Evolutionary conservation across 2,888 invertebrate species (phyloP).

Genomic region (Formica aserva): DNA sequence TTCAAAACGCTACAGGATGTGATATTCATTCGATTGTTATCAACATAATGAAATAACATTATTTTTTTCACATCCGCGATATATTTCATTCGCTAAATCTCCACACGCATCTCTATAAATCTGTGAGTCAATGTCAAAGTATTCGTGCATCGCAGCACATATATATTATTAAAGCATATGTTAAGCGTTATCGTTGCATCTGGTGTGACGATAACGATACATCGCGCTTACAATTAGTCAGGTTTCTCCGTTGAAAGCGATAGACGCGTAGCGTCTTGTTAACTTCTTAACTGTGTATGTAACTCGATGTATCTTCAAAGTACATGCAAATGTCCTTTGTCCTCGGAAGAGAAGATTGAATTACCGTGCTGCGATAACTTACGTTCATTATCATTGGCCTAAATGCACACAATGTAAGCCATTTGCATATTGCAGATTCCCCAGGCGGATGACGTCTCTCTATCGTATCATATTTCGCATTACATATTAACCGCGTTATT

Average conservation of each 20-base stretch:
- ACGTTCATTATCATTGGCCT: constrained; percentile 47
- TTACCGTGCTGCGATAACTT: constrained; percentile 39
- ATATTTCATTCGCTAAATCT: neutral
- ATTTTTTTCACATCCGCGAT: neutral
- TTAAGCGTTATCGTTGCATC: constrained; percentile 34
- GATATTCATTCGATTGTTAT: neutral
- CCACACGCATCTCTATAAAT: neutral
- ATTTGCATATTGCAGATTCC: constrained; percentile 39
- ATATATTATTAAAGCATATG: neutral
- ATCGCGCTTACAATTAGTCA: constrained; percentile 17
- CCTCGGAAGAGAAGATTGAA: constrained; percentile 34
- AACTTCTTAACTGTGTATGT: constrained; percentile 33
- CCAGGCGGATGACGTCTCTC: neutral
- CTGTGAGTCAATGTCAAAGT: neutral
- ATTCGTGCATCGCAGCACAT: neutral
- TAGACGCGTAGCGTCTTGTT: constrained; percentile 28
- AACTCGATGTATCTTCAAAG: constrained; percentile 35
- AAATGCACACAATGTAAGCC: constrained; percentile 40
- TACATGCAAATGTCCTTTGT: constrained; percentile 40
- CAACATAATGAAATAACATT: neutral
- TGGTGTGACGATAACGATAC: constrained; percentile 19
- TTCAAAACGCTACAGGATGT: neutral
- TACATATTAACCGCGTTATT: neutral
- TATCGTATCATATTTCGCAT: neutral
- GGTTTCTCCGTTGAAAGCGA: constrained; percentile 30